Base-by-base conservation (phyloP, 2,888 invertebrate species). In the Drosophila siamana region DNA sequence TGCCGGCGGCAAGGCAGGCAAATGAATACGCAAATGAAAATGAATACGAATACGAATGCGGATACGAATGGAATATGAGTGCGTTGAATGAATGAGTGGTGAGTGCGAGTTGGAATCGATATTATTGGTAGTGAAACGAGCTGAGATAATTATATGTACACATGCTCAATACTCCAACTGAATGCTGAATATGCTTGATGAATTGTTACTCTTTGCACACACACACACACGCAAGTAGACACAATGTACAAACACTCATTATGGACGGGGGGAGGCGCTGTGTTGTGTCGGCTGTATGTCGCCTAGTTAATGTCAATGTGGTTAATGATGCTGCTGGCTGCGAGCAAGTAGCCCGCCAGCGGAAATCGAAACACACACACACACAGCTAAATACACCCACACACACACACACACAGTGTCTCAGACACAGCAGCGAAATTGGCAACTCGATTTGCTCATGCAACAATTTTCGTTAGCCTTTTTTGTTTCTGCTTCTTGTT, bases 111-210 rank as follows among this genome's bases (percentile, higher is more conserved):
- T 51, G 8, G 50, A 61, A 74, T 74, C 77, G 62, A 74, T 74
- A 59, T 48, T 61, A 28, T 56, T 48, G 30, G 38, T 59, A 40
- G 40, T 33, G 52, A 55, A 51, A 57, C 46, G 59, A 15, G 57
- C 51, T 41, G 55, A 59, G 57, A 70, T 86, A 86, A 81, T 78
- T 83, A 66, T 84, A 65, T 80, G 78, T 82, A 80, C 78, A 86
- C 72, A 84, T 60, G 72, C 56, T 48, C 69, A 62, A 61, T 46
- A 79, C 57, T 60, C 40, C 15, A 41, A 41, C 52, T 30, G 41
- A 50, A 41, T 55, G 55, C 38, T 43, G 40, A 54, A 72, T 74
- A 74, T 64, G 54, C 54, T 70, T 83, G 85, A 83, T 83, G 68
- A 80, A 86, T 82, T 77, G 74, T 74, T 70, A 54, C 33, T 66